Conservation (phyloP, 2,888 invertebrate genomes). For the Megamerina dolium region DNA sequence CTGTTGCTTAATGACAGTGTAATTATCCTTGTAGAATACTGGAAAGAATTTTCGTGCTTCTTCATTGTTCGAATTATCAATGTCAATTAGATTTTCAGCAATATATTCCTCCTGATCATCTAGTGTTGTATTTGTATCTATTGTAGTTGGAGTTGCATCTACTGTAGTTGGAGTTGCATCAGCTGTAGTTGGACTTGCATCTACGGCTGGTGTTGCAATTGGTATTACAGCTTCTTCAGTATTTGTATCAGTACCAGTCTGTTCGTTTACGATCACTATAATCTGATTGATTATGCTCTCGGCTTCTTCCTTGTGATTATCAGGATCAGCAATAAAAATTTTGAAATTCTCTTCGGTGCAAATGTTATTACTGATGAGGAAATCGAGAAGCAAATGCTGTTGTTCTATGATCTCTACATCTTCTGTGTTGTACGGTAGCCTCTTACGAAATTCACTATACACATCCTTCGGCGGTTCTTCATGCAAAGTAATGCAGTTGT, state of each 20-base stretch:
- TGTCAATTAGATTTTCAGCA: neutral
- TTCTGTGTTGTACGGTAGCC: slow-evolving; percentile 41
- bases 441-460: slow-evolving; percentile 27
- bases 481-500: neutral
- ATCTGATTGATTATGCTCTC: slow-evolving; percentile 39
- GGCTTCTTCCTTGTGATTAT: slow-evolving; percentile 43
- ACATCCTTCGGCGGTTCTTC: neutral
- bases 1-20: slow-evolving; percentile 29
- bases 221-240: slow-evolving; percentile 28
- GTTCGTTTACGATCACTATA: slow-evolving; percentile 26
- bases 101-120: too few relatives aligned
- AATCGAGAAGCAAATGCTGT: slow-evolving; percentile 41
- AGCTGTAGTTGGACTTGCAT: neutral
- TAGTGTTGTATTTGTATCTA: neutral
- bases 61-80: neutral
- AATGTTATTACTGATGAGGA: slow-evolving; percentile 43
- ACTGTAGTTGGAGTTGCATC: neutral
- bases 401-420: slow-evolving; percentile 41
- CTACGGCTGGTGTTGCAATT: neutral
- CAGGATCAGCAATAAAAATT: slow-evolving; percentile 46
- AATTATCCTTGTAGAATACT: slow-evolving; percentile 42
- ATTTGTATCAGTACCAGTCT: slow-evolving; percentile 31
- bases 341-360: slow-evolving; percentile 45
- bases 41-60: slow-evolving; percentile 47
- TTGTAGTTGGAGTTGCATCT: neutral